Conservation (phyloP, 1,140 invertebrate species). For the Hyles vespertilio region DNA sequence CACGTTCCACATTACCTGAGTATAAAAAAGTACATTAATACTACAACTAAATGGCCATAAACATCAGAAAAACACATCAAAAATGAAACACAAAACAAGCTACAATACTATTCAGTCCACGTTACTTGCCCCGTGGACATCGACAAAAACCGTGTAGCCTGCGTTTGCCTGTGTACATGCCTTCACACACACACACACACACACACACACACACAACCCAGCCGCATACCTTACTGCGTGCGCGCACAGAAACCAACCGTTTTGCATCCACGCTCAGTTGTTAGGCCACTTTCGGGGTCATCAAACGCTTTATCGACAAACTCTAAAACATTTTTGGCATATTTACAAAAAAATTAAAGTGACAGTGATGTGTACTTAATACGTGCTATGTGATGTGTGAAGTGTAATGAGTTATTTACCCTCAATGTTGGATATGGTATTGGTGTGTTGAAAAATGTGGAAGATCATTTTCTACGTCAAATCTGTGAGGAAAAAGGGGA, state of each 20-base stretch:
- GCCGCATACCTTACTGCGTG: slow-evolving; percentile 60
- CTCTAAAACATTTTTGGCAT: slow-evolving; percentile 33
- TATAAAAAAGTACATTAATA: too few relatives aligned
- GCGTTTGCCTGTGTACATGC: slow-evolving; percentile 37
- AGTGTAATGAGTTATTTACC: slow-evolving; percentile 17
- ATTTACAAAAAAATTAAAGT: slow-evolving; percentile 23
- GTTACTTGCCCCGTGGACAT: slow-evolving; percentile 73
- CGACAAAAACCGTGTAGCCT: slow-evolving; percentile 73
- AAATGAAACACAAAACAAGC: slow-evolving; percentile 17
- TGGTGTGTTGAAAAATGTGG: slow-evolving; percentile 61
- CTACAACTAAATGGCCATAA: too few relatives aligned
- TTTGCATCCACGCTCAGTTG: slow-evolving; percentile 69
- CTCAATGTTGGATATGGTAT: slow-evolving; percentile 43
- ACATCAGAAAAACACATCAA: too few relatives aligned
- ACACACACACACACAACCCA: slow-evolving; percentile 30
- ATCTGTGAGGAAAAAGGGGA: slow-evolving; percentile 67
- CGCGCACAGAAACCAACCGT: slow-evolving; percentile 59
- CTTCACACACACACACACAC: slow-evolving; percentile 26
- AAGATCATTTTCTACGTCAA: slow-evolving; percentile 59
- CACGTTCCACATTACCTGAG: too few relatives aligned
- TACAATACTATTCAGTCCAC: slow-evolving; percentile 42
- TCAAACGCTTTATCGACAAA: slow-evolving; percentile 61
- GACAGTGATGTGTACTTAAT: slow-evolving; percentile 15
- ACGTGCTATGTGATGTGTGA: slow-evolving; percentile 30
- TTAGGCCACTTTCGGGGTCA: slow-evolving; percentile 65